These are phyloP conservation scores for Drosophila bocqueti DNA, from an alignment of 1,140 invertebrate species.

Conservation along the genomic window DNA sequence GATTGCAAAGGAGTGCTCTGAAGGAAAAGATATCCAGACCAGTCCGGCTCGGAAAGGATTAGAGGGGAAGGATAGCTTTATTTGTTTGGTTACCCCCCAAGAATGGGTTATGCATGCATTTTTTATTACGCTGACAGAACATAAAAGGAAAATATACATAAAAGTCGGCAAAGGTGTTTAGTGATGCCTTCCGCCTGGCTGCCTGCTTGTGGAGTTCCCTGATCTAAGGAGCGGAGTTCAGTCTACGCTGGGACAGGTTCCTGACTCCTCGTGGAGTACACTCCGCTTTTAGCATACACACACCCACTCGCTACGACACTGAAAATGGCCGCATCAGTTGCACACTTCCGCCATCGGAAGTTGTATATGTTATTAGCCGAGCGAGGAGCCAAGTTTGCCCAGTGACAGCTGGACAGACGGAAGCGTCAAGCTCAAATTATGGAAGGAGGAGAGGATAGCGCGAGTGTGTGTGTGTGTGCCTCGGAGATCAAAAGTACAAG, in stretches of 20 bases:
- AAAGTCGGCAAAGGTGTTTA: constrained; percentile 77
- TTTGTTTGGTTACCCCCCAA: constrained; percentile 67
- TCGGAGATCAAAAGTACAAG: constrained; percentile 71
- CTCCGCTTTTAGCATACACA: constrained; percentile 64
- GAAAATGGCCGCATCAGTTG: constrained; percentile 77
- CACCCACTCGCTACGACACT: constrained; percentile 5
- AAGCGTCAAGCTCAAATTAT: constrained; percentile 74
- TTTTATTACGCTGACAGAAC: constrained; percentile 74
- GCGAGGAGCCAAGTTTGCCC: constrained; percentile 63
- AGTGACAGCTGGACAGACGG: constrained; percentile 71
- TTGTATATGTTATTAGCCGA: constrained; percentile 78
- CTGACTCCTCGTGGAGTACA: constrained; percentile 14
- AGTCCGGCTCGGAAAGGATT: constrained; percentile 9
- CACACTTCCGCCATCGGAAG: constrained; percentile 75
- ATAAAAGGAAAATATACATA: constrained; percentile 76
- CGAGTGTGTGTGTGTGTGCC: constrained; percentile 30
- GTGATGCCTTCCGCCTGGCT: constrained; percentile 70
- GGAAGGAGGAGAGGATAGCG: constrained; percentile 49
- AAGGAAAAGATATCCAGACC: constrained; percentile 31
- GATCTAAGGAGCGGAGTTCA: constrained; percentile 21
- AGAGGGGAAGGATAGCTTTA: constrained; percentile 38
- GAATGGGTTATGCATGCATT: constrained; percentile 70
- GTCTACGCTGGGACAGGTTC: constrained; percentile 5
- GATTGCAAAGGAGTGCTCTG: not conserved
- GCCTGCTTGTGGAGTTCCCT: constrained; percentile 26